Evolutionary conservation across 1,140 invertebrate species (phyloP), one percentile per base, ranked within the genome.

Genomic region (Eriocheir sinensis): DNA sequence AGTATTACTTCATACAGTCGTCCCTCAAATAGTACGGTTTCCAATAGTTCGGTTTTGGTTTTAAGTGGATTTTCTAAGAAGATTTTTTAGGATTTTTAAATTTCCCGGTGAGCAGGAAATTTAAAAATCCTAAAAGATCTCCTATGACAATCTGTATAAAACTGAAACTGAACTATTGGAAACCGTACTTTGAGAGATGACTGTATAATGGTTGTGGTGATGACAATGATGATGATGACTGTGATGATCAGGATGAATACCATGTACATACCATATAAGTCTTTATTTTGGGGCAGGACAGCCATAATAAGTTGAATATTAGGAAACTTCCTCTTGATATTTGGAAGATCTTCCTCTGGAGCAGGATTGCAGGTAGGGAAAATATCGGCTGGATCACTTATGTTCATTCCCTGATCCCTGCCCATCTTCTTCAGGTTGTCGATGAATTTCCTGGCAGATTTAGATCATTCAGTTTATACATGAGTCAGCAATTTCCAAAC

Each of bases 181-280:
- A 38, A 15, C 30, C 30, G 15, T 34, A 1, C 12, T 38, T 72
- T 83, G 12, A 38, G 1, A n/a, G 1, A n/a, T 17, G 0, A 32
- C n/a, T n/a, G 30, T 27, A n/a, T 72, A 15, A 72, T 15, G 60
- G 60, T 72, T 15, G n/a, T 72, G 60, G 12, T 72, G 12, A 15
- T n/a, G n/a, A 72, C 60, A 72, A 72, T 72, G 60, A 72, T 15
- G 12, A n/a, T 72, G 12, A 15, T 15, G 60, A 72, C 12, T 72
- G n/a, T 72, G n/a, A 72, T 15, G 12, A 15, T 72, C 60, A 72
- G 12, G n/a, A 72, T 72, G 60, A 15, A 72, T n/a, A n/a, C n/a
- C 30, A 83, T 32, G 30, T n/a, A 88, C 85, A 88, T 88, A 88
- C 85, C 34, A 17, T 88, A 88, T 27, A 38, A 88, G 17, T 88